Evolutionary conservation across 2,888 invertebrate species (phyloP).

Genomic region (Emmelina monodactyla): DNA sequence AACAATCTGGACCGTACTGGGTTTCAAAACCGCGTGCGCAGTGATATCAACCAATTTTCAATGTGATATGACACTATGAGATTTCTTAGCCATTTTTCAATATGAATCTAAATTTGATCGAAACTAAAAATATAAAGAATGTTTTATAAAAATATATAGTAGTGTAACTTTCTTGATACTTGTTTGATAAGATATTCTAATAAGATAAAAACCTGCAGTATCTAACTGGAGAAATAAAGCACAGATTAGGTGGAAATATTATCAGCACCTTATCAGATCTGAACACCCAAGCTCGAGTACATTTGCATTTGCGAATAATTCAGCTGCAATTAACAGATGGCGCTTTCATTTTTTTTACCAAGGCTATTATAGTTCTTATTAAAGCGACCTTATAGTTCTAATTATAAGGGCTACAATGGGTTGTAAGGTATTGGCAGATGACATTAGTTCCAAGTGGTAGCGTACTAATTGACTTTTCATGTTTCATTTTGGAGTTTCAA

Average conservation of each 20-base stretch:
- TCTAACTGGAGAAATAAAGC: not conserved
- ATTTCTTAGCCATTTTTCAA: no score
- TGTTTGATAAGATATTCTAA: no score
- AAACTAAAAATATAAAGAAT: no score
- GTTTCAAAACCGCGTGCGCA: constrained; percentile 26
- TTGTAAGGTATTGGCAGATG: not conserved
- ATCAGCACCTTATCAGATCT: not conserved
- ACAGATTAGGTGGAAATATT: not conserved
- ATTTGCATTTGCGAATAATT: no score
- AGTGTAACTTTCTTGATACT: no score
- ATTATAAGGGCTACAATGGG: not conserved
- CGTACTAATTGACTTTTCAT: constrained; percentile 66
- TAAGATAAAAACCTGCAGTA: no score
- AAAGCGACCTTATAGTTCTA: not conserved
- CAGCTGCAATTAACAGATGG: constrained; percentile 52
- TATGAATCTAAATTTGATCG: no score
- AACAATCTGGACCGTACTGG: constrained; percentile 20
- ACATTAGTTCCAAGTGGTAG: not conserved
- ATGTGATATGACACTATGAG: no score
- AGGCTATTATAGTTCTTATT: not conserved
- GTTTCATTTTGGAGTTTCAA: constrained; percentile 36
- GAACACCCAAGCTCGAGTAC: no score
- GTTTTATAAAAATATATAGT: no score
- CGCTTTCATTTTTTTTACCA: constrained; percentile 23
- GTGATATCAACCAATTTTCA: no score